Percentiles rank a stretch among this genome's conserved stretches.
Evolutionary conservation across 1,140 invertebrate genomes (phyloP).

Genomic region (Hyphantria cunea): DNA sequence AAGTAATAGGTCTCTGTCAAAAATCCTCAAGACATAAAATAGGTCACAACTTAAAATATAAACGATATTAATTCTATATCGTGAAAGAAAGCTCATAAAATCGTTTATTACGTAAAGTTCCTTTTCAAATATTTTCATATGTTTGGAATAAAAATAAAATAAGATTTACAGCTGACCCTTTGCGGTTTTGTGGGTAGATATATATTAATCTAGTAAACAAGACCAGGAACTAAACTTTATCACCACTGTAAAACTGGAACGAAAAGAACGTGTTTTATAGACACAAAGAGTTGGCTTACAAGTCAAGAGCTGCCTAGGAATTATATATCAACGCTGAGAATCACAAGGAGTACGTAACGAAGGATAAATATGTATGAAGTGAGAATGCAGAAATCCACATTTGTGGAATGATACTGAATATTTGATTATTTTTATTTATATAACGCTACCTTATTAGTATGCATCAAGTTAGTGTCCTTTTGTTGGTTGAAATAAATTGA

Average conservation of each 20-base stretch:
- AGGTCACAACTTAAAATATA: not conserved
- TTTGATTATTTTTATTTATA: too few relatives aligned
- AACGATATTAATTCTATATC: not conserved
- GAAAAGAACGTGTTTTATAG: too few relatives aligned
- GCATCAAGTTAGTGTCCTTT: too few relatives aligned
- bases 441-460: too few relatives aligned
- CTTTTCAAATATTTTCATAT: constrained; percentile 24
- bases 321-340: constrained; percentile 6
- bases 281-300: not conserved
- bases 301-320: not conserved
- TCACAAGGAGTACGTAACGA: not conserved
- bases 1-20: not conserved
- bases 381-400: not conserved
- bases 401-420: too few relatives aligned
- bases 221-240: constrained; percentile 19
- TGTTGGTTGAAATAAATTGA: too few relatives aligned
- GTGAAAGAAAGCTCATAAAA: constrained; percentile 8
- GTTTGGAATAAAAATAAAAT: constrained; percentile 23
- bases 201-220: constrained; percentile 17
- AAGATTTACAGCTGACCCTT: constrained; percentile 19
- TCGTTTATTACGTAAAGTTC: constrained; percentile 20
- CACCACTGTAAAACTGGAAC: constrained; percentile 18
- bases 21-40: not conserved
- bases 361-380: not conserved
- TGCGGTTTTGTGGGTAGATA: constrained; percentile 17